Evolutionary conservation across 2,113 vertebrate genomes (phyloP), one percentile per base, ranked within the genome.

Genomic region (Ovibos moschatus): DNA sequence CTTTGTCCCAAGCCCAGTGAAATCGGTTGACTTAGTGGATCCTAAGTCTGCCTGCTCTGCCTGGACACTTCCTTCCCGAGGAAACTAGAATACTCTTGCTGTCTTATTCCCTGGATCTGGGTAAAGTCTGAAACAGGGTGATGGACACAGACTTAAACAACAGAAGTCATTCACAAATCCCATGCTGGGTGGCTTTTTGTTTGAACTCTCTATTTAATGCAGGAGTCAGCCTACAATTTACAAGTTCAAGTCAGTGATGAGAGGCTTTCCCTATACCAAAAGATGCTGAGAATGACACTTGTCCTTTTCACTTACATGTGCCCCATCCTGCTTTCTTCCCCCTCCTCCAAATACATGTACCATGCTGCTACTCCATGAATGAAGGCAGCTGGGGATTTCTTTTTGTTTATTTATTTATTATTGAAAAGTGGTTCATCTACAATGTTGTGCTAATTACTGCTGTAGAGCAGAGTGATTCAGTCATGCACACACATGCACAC

Each of bases 111-210:
- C 78, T 12, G 12, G 47, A 50, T 57, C 79, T 0, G 3, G 21
- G 45, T 43, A 16, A 16, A 81, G 57, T 12, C 19, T 1, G 43
- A 60, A 33, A 30, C 7, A 1, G 2, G 57, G 36, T 2, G 45
- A 3, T 16, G 19, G 45, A 11, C 23, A 7, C 16, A 25, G 19
- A 19, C 53, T 25, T 6, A 16, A 2, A 2, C 21, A 23, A 0
- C 53, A 7, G 30, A 62, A 11, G 4, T 27, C 19, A 9, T 0
- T 51, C 33, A 16, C 45, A 17, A 21, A 57, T 45, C 45, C 53
- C 23, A 16, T 17, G 25, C 53, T 60, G 25, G 25, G 12, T 9
- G 55, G 3, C 21, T n/a, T 19, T 36, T 13, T 17, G n/a, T 40
- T 82, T 36, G 67, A 79, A 45, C 23, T 43, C 8, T 95, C 50